Conservation (phyloP, 1,140 invertebrate genomes). For the Zaprionus vittiger region DNA sequence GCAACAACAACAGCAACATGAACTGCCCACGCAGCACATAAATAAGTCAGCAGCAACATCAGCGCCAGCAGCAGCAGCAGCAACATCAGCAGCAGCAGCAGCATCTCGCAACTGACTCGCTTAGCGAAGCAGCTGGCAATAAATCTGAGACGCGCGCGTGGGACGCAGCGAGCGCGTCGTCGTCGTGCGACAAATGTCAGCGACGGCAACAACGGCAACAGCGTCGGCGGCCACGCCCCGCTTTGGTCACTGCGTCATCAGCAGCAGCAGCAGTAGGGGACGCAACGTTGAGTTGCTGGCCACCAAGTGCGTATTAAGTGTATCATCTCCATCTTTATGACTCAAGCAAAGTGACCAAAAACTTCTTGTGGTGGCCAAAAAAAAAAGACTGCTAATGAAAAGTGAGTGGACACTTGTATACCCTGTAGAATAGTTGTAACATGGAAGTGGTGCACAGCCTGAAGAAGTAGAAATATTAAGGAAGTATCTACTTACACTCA, state of each 20-base stretch:
- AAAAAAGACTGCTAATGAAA: conserved; percentile 48
- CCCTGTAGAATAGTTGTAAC: neutral
- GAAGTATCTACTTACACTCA: too few species aligned
- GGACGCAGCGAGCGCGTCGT: conserved; percentile 37
- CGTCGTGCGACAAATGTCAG: conserved; percentile 63
- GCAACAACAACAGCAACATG: conserved; percentile 30
- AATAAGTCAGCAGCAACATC: conserved; percentile 75
- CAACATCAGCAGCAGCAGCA: conserved; percentile 6
- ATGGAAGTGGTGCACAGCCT: too few species aligned
- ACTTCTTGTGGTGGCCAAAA: conserved; percentile 6
- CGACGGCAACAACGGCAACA: neutral
- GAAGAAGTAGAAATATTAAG: too few species aligned
- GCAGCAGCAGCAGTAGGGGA: neutral
- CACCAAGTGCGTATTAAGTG: conserved; percentile 61
- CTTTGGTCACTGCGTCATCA: conserved; percentile 32
- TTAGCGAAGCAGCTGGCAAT: conserved; percentile 56
- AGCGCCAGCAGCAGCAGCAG: conserved; percentile 11
- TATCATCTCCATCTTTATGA: conserved; percentile 53
- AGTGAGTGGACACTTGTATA: conserved; percentile 51
- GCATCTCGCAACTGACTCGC: conserved; percentile 24
- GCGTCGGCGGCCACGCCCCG: conserved; percentile 69
- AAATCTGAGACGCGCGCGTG: conserved; percentile 73
- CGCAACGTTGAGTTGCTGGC: neutral
- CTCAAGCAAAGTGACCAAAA: conserved; percentile 45
- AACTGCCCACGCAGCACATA: conserved; percentile 71